These are phyloP conservation scores for Melinopterus prodromus DNA, from an alignment of 2,888 invertebrate genomes.

Conservation along the genomic window DNA sequence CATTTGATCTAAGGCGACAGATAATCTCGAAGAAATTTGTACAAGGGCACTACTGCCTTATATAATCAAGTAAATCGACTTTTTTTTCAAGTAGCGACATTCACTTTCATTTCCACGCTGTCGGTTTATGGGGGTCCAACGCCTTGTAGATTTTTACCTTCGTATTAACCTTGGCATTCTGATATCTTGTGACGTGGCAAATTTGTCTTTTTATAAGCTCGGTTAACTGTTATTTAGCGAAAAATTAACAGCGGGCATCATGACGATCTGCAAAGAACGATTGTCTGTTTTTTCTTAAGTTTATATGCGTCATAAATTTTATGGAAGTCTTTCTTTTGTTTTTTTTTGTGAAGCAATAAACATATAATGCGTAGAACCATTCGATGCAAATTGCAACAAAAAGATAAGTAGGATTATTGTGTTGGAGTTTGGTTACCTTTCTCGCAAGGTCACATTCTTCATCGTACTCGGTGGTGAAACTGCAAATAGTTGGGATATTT, in stretches of 20 bases:
- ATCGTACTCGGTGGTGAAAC: not conserved
- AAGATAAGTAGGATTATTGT: not conserved
- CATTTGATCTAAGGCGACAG: not conserved
- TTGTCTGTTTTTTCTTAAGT: not conserved
- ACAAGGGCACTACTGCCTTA: slow-evolving; percentile 4
- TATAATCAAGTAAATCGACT: not conserved
- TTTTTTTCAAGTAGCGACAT: slow-evolving; percentile 18
- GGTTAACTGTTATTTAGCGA: not conserved
- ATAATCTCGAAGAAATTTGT: not conserved
- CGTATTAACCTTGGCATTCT: slow-evolving; percentile 4
- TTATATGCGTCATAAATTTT: not conserved
- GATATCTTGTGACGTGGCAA: not conserved
- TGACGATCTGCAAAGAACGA: not conserved
- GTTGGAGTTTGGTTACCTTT: not conserved
- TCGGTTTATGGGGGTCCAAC: slow-evolving; percentile 29
- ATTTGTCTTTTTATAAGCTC: not conserved
- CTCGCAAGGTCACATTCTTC: not conserved
- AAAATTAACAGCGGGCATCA: not conserved
- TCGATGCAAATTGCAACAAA: not conserved
- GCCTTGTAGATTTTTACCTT: slow-evolving; percentile 20
- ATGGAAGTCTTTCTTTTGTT: not conserved
- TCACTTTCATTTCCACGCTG: slow-evolving; percentile 33
- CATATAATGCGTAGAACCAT: not conserved
- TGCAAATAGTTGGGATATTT: not conserved
- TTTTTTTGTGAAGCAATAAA: not conserved